Conservation (phyloP, 2,888 invertebrate genomes). For the Aricia artaxerxes region DNA sequence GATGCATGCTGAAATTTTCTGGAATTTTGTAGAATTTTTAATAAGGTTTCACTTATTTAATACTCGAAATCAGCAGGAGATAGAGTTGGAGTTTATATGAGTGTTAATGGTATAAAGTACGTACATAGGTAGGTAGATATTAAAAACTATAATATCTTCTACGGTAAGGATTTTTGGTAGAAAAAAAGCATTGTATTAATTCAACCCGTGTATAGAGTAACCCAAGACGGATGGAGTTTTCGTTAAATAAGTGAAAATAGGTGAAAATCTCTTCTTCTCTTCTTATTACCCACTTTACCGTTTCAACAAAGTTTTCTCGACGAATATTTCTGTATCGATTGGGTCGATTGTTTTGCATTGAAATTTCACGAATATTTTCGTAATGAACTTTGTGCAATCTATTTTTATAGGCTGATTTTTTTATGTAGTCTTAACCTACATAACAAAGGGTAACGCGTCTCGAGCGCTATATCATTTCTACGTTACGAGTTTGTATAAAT, state of each 20-base stretch:
- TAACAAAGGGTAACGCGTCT: slow-evolving; percentile 50
- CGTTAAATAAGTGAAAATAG: slow-evolving; percentile 22
- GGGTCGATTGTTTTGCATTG: slow-evolving; percentile 40
- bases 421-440: slow-evolving; percentile 50
- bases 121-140: slow-evolving; percentile 12
- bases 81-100: background rate
- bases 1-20: slow-evolving; percentile 32
- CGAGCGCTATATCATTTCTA: slow-evolving; percentile 68
- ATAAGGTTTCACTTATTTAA: slow-evolving; percentile 27
- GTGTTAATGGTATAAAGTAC: slow-evolving; percentile 2
- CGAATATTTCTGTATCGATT: slow-evolving; percentile 32
- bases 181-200: background rate
- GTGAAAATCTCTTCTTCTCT: slow-evolving; percentile 21
- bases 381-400: slow-evolving; percentile 72
- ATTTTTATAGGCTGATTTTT: slow-evolving; percentile 73
- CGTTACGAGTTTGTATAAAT: slow-evolving; percentile 76
- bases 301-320: slow-evolving; percentile 31
- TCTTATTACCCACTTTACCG: background rate
- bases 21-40: slow-evolving; percentile 26
- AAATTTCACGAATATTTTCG: slow-evolving; percentile 65
- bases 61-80: background rate
- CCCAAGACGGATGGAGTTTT: background rate
- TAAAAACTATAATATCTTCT: slow-evolving; percentile 16
- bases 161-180: background rate
- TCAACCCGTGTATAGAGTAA: background rate